Evolutionary conservation across 2,113 vertebrate genomes (phyloP).

Genomic region (Melanocharis versteri): DNA sequence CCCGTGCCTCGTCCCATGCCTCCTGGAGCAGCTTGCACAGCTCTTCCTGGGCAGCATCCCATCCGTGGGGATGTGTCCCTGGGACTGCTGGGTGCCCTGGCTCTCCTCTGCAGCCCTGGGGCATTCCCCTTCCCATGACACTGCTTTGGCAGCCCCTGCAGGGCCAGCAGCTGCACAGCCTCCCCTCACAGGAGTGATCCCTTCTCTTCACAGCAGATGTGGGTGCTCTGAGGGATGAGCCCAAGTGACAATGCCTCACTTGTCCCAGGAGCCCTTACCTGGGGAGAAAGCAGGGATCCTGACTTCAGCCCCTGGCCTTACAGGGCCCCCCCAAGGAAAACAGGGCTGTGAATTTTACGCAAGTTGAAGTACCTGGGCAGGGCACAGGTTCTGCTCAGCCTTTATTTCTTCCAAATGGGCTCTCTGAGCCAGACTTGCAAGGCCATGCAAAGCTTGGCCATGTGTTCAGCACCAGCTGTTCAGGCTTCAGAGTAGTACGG

Average conservation of each 20-base stretch:
- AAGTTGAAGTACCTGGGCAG: background rate
- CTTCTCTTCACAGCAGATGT: background rate
- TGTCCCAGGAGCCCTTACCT: background rate
- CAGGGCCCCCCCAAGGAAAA: background rate
- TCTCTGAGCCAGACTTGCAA: background rate
- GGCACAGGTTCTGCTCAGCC: background rate
- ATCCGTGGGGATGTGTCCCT: background rate
- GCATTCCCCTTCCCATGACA: accelerated
- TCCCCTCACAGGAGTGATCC: background rate
- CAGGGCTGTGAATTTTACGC: background rate
- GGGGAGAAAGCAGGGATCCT: background rate
- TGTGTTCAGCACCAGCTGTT: background rate
- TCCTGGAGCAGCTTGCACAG: background rate
- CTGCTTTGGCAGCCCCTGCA: accelerated
- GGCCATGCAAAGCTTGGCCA: background rate
- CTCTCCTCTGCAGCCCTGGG: background rate
- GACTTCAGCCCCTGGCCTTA: accelerated
- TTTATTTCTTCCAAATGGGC: background rate
- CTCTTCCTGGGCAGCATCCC: background rate
- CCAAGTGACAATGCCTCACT: background rate
- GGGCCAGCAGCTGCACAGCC: background rate
- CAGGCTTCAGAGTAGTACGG: background rate
- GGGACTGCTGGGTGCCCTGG: background rate
- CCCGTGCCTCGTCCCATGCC: accelerated
- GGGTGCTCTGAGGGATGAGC: background rate